Percentiles rank a stretch among this genome's conserved stretches.
These are phyloP conservation scores for Amphiprion clarkii DNA, from an alignment of 2,797 vertebrate species.

Conservation along the genomic window DNA sequence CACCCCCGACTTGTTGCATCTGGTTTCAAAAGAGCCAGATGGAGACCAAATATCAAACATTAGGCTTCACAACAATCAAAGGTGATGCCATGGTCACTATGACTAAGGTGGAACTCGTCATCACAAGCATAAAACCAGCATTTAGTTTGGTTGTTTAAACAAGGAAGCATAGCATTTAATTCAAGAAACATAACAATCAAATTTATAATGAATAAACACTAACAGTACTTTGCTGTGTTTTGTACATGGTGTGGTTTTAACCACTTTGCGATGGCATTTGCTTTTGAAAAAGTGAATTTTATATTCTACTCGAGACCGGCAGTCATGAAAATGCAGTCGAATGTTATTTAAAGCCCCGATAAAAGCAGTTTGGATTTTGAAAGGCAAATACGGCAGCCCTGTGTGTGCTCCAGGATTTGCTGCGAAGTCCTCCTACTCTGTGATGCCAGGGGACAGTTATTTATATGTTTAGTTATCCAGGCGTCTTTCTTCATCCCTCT, in stretches of 20 bases:
- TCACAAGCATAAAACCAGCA: too few species aligned
- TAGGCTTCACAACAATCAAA: too few species aligned
- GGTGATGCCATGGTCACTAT: too few species aligned
- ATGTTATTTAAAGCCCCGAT: not conserved
- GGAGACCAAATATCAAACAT: too few species aligned
- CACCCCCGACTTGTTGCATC: too few species aligned
- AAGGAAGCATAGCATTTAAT: not conserved
- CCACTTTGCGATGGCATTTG: not conserved
- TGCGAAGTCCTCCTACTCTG: conserved; percentile 44
- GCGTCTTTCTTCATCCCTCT: conserved; percentile 24
- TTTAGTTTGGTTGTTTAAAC: not conserved
- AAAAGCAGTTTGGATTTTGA: conserved; percentile 17
- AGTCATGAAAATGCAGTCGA: not conserved
- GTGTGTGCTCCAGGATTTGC: conserved; percentile 34
- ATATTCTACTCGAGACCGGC: not conserved
- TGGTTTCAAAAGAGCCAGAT: too few species aligned
- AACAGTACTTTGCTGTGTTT: not conserved
- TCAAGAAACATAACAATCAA: not conserved
- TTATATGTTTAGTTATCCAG: conserved; percentile 35
- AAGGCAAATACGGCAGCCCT: conserved; percentile 25
- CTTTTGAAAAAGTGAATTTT: not conserved
- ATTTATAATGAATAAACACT: not conserved
- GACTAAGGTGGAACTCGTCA: too few species aligned
- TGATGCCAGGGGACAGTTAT: conserved; percentile 45
- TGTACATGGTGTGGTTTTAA: not conserved